Percentiles rank a stretch among this genome's conserved stretches.
Conservation (phyloP, 2,888 invertebrate species). For the Caenorhabditis drosophilae region DNA sequence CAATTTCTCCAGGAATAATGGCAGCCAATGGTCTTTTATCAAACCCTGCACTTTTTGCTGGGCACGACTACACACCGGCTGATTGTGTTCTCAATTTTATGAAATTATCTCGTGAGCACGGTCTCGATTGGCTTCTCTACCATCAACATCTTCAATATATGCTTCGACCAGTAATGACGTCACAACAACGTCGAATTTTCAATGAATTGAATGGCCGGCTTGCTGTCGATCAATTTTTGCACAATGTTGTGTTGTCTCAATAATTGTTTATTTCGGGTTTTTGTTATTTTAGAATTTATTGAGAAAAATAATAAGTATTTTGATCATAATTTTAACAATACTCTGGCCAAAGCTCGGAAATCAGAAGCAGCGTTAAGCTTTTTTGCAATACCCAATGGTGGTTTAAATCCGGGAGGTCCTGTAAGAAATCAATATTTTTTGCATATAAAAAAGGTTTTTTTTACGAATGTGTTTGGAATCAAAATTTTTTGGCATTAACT, state of each 20-base stretch:
- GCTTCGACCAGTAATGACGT: conserved; percentile 83
- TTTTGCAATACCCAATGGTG: conserved; percentile 35
- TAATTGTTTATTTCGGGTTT: background rate
- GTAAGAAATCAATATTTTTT: too few species aligned
- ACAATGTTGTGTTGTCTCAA: background rate
- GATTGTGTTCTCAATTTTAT: conserved; percentile 83
- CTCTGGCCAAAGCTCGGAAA: conserved; percentile 33
- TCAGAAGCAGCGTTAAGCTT: conserved; percentile 30
- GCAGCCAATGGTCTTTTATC: conserved; percentile 85
- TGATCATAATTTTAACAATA: conserved; percentile 25
- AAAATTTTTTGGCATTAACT: too few species aligned
- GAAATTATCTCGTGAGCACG: conserved; percentile 72
- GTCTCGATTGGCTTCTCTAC: conserved; percentile 83
- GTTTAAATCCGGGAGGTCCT: conserved; percentile 31
- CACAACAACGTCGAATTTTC: conserved; percentile 75
- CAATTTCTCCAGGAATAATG: conserved; percentile 92
- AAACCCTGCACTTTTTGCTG: conserved; percentile 88
- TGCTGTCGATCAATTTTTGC: conserved; percentile 37
- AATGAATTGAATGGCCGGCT: conserved; percentile 47
- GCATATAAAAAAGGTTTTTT: too few species aligned
- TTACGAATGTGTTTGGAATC: too few species aligned
- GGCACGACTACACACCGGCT: conserved; percentile 77
- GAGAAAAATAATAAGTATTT: background rate
- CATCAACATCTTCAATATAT: conserved; percentile 96
- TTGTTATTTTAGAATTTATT: background rate